Evolutionary conservation across 2,113 vertebrate genomes (phyloP).

Genomic region (Orthonyx spaldingii): DNA sequence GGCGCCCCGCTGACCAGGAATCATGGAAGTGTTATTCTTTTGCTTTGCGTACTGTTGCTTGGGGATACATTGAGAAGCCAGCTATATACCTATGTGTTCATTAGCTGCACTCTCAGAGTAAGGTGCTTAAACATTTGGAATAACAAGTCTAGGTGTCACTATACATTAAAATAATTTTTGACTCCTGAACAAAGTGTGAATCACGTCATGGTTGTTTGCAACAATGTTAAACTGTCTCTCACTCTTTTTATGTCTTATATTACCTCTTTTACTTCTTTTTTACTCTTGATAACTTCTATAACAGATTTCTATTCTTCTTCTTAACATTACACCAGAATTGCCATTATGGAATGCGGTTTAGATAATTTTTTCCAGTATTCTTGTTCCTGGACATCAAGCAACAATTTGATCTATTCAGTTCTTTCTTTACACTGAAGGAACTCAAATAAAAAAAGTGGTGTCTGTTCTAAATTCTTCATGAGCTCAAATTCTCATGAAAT

Average conservation of each 20-base stretch:
- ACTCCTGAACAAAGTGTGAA: not conserved
- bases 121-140: not conserved
- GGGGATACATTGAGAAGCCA: not conserved
- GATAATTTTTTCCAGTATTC: not conserved
- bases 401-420: not conserved
- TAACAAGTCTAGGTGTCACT: not conserved
- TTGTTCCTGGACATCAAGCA: not conserved
- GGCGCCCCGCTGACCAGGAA: not conserved
- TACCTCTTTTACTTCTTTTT: not conserved
- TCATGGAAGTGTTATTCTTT: not conserved
- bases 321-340: not conserved
- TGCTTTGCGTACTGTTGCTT: not conserved
- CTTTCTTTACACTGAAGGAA: not conserved
- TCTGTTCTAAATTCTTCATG: not conserved
- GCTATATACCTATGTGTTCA: not conserved
- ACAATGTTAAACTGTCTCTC: fast-evolving
- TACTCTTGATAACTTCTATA: not conserved
- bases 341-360: not conserved
- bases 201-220: not conserved
- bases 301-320: not conserved
- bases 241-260: not conserved
- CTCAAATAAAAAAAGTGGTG: not conserved
- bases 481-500: not conserved
- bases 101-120: not conserved
- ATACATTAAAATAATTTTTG: not conserved